A percentile compares a stretch with the other conserved stretches of the same genome.
Evolutionary conservation across 2,888 invertebrate species (phyloP).

Genomic region (Atrina japonica): DNA sequence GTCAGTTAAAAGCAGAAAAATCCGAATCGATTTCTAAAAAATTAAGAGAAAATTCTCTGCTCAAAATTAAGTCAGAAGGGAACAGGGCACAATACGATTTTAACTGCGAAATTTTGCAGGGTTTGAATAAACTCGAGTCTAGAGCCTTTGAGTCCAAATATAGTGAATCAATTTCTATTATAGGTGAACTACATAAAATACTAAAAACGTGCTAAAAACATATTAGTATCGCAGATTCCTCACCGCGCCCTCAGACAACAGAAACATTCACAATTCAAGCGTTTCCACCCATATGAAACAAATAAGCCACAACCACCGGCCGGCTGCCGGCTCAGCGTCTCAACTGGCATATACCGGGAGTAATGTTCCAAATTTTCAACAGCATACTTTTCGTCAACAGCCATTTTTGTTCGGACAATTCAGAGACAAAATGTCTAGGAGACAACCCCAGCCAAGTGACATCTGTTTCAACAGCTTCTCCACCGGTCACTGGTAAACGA

Average conservation of each 20-base stretch:
- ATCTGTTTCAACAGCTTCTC: not conserved
- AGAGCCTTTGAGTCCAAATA: too few species aligned
- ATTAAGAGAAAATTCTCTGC: not conserved
- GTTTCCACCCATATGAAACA: not conserved
- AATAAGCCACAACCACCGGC: not conserved
- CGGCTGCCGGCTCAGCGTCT: too few species aligned
- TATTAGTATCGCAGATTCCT: not conserved
- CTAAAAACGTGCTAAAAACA: too few species aligned
- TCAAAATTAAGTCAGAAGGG: not conserved
- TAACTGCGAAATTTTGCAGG: conserved; percentile 1
- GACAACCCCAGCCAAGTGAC: not conserved
- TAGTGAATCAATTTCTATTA: too few species aligned
- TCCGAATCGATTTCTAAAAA: not conserved
- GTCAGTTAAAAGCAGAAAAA: not conserved
- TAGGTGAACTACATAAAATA: too few species aligned
- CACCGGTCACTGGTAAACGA: too few species aligned
- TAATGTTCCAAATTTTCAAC: too few species aligned
- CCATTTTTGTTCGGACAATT: too few species aligned
- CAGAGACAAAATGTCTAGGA: too few species aligned
- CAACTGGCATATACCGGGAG: too few species aligned
- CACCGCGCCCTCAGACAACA: not conserved
- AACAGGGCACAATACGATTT: conserved; percentile 1
- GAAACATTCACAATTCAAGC: conserved; percentile 1
- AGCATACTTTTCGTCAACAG: too few species aligned
- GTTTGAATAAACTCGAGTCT: conserved; percentile 6